Conservation (phyloP, 2,113 vertebrate genomes). For the Labeo catla region DNA sequence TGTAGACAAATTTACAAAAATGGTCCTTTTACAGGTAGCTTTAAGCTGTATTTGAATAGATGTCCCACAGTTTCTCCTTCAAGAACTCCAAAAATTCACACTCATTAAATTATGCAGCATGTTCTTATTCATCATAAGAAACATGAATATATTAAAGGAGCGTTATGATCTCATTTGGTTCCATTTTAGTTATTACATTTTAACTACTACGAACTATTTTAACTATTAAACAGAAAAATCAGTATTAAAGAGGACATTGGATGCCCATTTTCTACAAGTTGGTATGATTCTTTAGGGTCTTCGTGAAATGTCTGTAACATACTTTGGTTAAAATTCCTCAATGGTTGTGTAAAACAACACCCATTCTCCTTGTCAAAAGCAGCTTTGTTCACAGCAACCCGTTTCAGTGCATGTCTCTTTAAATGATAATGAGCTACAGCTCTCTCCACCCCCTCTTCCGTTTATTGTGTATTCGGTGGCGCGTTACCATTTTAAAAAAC, state of each 20-base stretch:
- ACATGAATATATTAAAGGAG: conserved; percentile 4
- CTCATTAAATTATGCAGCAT: neutral
- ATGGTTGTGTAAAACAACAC: too few species aligned
- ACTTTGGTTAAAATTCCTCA: too few species aligned
- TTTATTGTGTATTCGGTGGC: too few species aligned
- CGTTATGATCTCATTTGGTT: neutral
- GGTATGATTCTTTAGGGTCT: too few species aligned
- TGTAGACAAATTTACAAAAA: neutral
- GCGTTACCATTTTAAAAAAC: too few species aligned
- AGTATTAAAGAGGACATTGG: neutral
- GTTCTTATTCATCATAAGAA: neutral
- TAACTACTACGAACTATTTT: neutral
- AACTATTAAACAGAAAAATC: neutral
- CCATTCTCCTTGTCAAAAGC: too few species aligned
- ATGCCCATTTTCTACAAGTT: too few species aligned
- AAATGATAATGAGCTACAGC: too few species aligned
- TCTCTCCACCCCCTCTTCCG: too few species aligned
- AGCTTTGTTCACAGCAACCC: too few species aligned
- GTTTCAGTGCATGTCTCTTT: too few species aligned
- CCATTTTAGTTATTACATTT: neutral
- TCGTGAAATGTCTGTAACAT: too few species aligned
- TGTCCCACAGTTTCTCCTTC: neutral
- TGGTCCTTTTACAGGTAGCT: neutral
- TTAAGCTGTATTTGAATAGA: neutral
- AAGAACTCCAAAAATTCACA: neutral